Percentiles rank a stretch among this genome's conserved stretches.
phyloP scores from a whole-genome alignment of 30 jellyfish, hydroid and myxozoan genomes.

The Cassiopea xamachana region DNA sequence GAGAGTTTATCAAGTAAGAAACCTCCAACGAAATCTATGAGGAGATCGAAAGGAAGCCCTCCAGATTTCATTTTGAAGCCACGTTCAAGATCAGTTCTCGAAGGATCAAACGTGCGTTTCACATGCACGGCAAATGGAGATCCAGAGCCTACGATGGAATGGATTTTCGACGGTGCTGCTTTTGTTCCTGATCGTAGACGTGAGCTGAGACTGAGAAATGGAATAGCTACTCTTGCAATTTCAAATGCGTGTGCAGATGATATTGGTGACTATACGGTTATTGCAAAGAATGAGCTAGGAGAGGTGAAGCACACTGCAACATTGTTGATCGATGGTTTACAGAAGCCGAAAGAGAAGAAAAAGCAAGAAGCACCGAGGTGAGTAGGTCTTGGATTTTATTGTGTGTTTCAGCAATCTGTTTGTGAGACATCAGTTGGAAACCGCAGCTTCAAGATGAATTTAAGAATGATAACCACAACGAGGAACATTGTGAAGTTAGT shows the following conservation, averaged over 20 bases:
- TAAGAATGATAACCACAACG: no score
- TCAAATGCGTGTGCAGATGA: slow-evolving; percentile 85
- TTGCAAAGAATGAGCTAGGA: slow-evolving; percentile 83
- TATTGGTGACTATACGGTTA: slow-evolving; percentile 81
- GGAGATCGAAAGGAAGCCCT: slow-evolving; percentile 70
- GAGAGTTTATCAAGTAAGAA: slow-evolving; percentile 19
- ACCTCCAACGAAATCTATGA: slow-evolving; percentile 10
- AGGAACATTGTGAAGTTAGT: no score
- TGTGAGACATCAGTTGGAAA: no score
- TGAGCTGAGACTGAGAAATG: slow-evolving; percentile 52
- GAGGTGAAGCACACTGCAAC: slow-evolving; percentile 59
- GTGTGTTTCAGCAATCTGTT: background rate
- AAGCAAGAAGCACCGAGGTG: background rate
- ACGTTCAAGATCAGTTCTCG: slow-evolving; percentile 68
- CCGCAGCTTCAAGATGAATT: no score
- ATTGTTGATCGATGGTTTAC: slow-evolving; percentile 66
- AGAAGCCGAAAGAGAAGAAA: slow-evolving; percentile 31
- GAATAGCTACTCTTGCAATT: slow-evolving; percentile 70
- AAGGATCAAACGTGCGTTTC: slow-evolving; percentile 80
- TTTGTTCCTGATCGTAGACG: slow-evolving; percentile 74
- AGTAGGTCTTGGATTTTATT: background rate
- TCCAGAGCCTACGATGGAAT: slow-evolving; percentile 88
- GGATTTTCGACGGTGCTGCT: slow-evolving; percentile 75
- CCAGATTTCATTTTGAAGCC: slow-evolving; percentile 91
- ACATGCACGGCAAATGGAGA: slow-evolving; percentile 79